Percentiles rank a stretch among this genome's conserved stretches.
Evolutionary conservation across 2,113 vertebrate genomes (phyloP).

Genomic region (Bambusicola thoracicus): DNA sequence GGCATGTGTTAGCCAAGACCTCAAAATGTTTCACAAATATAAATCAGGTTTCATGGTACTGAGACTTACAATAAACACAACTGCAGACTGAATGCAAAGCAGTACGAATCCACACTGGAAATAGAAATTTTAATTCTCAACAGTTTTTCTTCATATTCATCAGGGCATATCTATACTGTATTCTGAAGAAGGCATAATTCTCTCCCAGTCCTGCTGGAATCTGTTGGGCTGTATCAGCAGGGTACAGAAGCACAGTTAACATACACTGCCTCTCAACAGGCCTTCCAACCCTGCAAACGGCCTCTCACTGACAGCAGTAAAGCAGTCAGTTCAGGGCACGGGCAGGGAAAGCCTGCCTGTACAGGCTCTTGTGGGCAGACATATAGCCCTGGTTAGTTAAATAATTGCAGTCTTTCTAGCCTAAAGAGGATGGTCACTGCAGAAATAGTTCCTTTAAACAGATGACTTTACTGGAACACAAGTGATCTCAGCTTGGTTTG

Average conservation of each 20-base stretch:
- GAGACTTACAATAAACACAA: not conserved
- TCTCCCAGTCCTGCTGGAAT: not conserved
- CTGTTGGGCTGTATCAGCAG: not conserved
- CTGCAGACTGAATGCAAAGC: not conserved
- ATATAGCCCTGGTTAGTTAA: not conserved
- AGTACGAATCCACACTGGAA: not conserved
- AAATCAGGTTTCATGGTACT: not conserved
- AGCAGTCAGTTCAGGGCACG: not conserved
- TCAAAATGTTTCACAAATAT: not conserved
- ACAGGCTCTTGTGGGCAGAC: not conserved
- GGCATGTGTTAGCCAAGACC: not conserved
- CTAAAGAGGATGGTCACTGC: not conserved
- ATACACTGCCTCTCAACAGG: fast-evolving
- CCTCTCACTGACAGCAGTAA: fast-evolving
- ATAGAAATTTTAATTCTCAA: not conserved
- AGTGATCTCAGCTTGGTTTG: not conserved
- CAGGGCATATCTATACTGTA: not conserved
- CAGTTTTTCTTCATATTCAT: not conserved
- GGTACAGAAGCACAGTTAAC: not conserved
- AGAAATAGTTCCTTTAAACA: conserved; percentile 7
- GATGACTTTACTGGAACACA: conserved; percentile 9
- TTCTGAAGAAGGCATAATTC: not conserved
- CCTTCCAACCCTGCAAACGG: not conserved
- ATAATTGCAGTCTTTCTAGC: conserved; percentile 1
- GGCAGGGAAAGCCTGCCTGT: not conserved